These are phyloP conservation scores for Kuschelorhynchus macadamiae DNA, from an alignment of 2,888 invertebrate genomes.

Conservation along the genomic window DNA sequence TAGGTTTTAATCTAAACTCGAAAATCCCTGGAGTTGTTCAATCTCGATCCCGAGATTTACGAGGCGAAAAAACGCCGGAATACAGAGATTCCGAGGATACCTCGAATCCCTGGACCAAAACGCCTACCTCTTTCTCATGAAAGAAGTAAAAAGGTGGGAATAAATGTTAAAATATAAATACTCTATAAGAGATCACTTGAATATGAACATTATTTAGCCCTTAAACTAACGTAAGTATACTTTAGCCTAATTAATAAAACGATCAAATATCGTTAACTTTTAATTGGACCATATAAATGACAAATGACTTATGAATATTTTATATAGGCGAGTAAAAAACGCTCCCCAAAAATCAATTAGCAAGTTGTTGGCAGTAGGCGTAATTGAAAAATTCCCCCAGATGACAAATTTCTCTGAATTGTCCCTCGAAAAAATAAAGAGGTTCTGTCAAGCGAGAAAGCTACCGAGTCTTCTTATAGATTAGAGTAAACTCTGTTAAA, in stretches of 20 bases:
- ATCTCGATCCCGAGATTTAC: too few species aligned
- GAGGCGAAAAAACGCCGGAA: too few species aligned
- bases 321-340: conserved; percentile 47
- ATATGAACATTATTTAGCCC: too few species aligned
- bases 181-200: too few species aligned
- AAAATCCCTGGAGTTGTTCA: too few species aligned
- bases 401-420: conserved; percentile 53
- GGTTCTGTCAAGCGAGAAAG: conserved; percentile 54
- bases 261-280: conserved; percentile 43
- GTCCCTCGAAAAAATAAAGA: conserved; percentile 52
- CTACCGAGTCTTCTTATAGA: conserved; percentile 58
- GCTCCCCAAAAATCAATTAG: conserved; percentile 53
- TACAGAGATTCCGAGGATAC: too few species aligned
- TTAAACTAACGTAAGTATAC: not conserved
- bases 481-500: conserved; percentile 57
- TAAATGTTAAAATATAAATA: too few species aligned
- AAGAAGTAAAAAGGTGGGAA: too few species aligned
- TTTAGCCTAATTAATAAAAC: not conserved
- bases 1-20: too few species aligned
- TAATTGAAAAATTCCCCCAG: conserved; percentile 55
- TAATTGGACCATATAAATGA: conserved; percentile 37
- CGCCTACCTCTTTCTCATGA: too few species aligned
- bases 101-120: too few species aligned
- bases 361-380: conserved; percentile 49
- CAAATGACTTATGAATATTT: conserved; percentile 51